Evolutionary conservation across 2,113 vertebrate genomes (phyloP).

Genomic region (Cheilinus undulatus): DNA sequence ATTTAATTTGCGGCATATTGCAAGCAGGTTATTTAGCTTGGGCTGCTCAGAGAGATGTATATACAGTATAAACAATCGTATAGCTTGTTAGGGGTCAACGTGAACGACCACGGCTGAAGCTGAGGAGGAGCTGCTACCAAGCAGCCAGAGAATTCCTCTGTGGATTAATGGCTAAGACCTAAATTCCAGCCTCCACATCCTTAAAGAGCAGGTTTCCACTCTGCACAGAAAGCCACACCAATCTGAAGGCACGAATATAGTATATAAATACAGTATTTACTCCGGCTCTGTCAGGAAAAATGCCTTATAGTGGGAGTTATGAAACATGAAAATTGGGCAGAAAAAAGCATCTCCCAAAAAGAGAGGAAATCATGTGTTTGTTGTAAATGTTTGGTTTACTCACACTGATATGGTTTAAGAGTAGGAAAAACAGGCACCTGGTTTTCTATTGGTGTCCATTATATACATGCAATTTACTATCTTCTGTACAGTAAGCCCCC

Average conservation of each 20-base stretch:
- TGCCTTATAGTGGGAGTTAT: not conserved
- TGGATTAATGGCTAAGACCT: conserved; percentile 83
- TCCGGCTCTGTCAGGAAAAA: not conserved
- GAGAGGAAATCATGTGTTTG: not conserved
- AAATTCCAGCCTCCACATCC: conserved; percentile 65
- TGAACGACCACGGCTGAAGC: conserved; percentile 23
- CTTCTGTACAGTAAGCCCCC: not conserved
- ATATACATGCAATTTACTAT: not conserved
- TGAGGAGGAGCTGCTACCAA: conserved; percentile 40
- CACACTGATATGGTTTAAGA: not conserved
- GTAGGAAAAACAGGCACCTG: not conserved
- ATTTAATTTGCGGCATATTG: not conserved
- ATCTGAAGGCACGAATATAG: not conserved
- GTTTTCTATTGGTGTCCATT: not conserved
- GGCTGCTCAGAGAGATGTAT: conserved; percentile 14
- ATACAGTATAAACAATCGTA: conserved; percentile 37
- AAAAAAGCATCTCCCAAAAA: not conserved
- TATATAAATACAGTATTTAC: not conserved
- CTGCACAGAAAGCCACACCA: conserved; percentile 19
- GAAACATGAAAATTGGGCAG: conserved; percentile 7
- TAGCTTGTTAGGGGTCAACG: conserved; percentile 41
- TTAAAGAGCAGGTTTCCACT: conserved; percentile 64
- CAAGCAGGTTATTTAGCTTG: conserved; percentile 17
- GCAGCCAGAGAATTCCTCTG: conserved; percentile 74
- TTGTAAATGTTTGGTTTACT: not conserved